A percentile compares a stretch with the other conserved stretches of the same genome.
Evolutionary conservation across 2,113 vertebrate genomes (phyloP).

Genomic region (Centropristis striata): DNA sequence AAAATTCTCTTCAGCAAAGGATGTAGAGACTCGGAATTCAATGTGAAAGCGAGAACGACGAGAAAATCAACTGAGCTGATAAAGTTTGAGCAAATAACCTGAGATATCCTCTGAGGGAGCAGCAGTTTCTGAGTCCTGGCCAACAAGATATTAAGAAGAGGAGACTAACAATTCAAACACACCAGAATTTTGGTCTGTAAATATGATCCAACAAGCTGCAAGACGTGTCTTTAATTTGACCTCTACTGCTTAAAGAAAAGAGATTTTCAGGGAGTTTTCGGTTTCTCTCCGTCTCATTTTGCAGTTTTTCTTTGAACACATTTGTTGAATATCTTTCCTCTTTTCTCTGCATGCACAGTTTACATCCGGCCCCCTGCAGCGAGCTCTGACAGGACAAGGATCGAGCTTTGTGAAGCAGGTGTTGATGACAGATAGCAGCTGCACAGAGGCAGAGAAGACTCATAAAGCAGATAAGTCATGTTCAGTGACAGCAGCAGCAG

Average conservation of each 20-base stretch:
- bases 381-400: too few relatives aligned
- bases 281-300: background rate
- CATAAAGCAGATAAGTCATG: slow-evolving; percentile 26
- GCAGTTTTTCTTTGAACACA: background rate
- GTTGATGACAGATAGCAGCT: slow-evolving; percentile 47
- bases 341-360: background rate
- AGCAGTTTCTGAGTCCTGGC: too few relatives aligned
- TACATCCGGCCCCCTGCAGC: background rate
- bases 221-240: too few relatives aligned
- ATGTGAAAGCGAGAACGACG: background rate
- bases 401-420: background rate
- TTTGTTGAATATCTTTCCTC: background rate
- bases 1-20: background rate
- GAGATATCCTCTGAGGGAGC: background rate
- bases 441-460: slow-evolving; percentile 25
- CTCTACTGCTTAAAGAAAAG: too few relatives aligned
- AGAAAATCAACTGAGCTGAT: background rate
- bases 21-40: slow-evolving; percentile 5
- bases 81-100: background rate
- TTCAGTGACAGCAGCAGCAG: slow-evolving; percentile 31
- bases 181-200: too few relatives aligned
- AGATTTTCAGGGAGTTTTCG: background rate
- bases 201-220: too few relatives aligned
- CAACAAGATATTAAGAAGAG: too few relatives aligned
- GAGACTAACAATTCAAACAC: too few relatives aligned